These are phyloP conservation scores for Cryptoleucopteryx plumbea DNA, from an alignment of 2,113 vertebrate genomes.

Conservation along the genomic window DNA sequence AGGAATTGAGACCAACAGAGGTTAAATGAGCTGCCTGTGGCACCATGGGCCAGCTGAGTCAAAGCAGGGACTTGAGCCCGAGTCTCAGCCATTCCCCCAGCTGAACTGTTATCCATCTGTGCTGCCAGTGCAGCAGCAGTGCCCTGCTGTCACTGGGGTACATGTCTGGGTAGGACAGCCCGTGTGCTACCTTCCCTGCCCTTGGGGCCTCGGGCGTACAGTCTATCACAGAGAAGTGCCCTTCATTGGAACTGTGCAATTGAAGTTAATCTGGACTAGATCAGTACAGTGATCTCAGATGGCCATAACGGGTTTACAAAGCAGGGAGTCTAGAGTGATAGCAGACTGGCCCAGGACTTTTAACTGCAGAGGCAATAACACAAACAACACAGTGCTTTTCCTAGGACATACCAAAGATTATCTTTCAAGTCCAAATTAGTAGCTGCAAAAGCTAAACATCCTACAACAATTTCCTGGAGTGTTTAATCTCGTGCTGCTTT, in stretches of 20 bases:
- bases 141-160: neutral
- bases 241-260: neutral
- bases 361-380: neutral
- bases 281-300: neutral
- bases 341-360: neutral
- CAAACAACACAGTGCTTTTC: neutral
- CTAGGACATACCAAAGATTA: neutral
- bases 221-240: neutral
- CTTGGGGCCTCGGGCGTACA: neutral
- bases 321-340: neutral
- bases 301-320: neutral
- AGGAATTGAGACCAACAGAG: neutral
- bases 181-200: neutral
- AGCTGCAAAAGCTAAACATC: neutral
- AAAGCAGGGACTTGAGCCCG: neutral
- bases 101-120: neutral
- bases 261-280: neutral
- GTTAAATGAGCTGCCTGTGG: neutral
- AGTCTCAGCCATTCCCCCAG: neutral
- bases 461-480: neutral
- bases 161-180: neutral
- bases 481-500: neutral
- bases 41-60: neutral
- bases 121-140: neutral
- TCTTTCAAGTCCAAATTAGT: neutral